Base-by-base conservation (phyloP, 2,113 vertebrate genomes). In the Macquaria australasica region DNA sequence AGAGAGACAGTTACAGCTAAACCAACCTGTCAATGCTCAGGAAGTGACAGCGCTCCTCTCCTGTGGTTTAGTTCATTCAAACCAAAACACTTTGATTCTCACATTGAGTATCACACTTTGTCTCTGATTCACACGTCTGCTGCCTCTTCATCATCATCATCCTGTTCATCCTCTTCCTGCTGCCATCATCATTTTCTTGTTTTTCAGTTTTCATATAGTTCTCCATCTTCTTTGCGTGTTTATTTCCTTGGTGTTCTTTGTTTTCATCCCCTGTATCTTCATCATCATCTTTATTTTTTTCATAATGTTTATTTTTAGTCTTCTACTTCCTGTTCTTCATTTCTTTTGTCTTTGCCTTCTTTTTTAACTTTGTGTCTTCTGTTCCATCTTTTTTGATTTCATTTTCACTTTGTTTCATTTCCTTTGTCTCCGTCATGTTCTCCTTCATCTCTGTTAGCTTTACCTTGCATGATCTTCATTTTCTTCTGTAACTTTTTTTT, bases 11-110 rank as follows among this genome's bases (percentile, higher is more conserved):
- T n/a, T n/a, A n/a, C n/a, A n/a, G n/a, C n/a, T n/a, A n/a, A n/a
- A n/a, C n/a, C n/a, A n/a, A n/a, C n/a, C n/a, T n/a, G n/a, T n/a
- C n/a, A n/a, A n/a, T n/a, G n/a, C n/a, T n/a, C n/a, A n/a, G n/a
- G n/a, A n/a, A n/a, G n/a, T n/a, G n/a, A n/a, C n/a, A n/a, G n/a
- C n/a, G n/a, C n/a, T n/a, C n/a, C n/a, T n/a, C n/a, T n/a, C n/a
- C n/a, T n/a, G n/a, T n/a, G n/a, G n/a, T n/a, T n/a, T n/a, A n/a
- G 60, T 68, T 73, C 31, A 56, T 77, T 84, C 66, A 75, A 83
- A 84, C n/a, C 28, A 11, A 60, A 76, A 41, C 77, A 53, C 45
- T 81, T 55, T 68, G 60, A 72, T 72, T 75, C 58, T 48, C 53
- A 56, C 18, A 72, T 53, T 62, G 7, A 72, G 39, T 48, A 11